phyloP scores from a whole-genome alignment of 2,888 invertebrate genomes.

The Synanthedon myopaeformis region DNA sequence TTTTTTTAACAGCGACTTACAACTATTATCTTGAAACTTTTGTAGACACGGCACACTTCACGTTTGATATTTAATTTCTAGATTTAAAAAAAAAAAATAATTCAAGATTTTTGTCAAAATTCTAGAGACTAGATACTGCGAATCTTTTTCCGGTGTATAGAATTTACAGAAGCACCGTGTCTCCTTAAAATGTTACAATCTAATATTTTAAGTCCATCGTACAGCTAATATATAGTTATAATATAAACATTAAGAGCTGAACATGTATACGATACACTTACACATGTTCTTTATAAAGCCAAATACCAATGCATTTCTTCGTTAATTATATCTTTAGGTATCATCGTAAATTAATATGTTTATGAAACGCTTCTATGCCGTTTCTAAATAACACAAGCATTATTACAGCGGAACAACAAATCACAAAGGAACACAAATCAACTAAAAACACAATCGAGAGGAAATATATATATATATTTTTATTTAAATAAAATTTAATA shows the following conservation, averaged over 20 bases:
- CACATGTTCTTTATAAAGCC: conserved; percentile 68
- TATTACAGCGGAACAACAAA: not conserved
- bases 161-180: too few species aligned
- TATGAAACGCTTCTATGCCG: conserved; percentile 7
- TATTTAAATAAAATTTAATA: too few species aligned
- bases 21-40: not conserved
- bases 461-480: too few species aligned
- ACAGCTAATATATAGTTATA: conserved; percentile 31
- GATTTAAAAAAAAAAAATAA: too few species aligned
- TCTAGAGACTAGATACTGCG: too few species aligned
- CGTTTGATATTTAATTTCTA: too few species aligned
- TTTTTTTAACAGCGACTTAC: conserved; percentile 34
- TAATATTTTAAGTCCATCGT: conserved; percentile 21
- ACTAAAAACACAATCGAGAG: too few species aligned
- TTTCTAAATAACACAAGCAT: conserved; percentile 2
- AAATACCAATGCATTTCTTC: conserved; percentile 71
- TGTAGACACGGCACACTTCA: not conserved
- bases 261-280: conserved; percentile 45
- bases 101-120: too few species aligned
- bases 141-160: too few species aligned
- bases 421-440: too few species aligned
- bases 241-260: conserved; percentile 61
- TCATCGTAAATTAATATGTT: conserved; percentile 18
- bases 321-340: conserved; percentile 56
- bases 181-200: too few species aligned